These are phyloP conservation scores for Otolemur garnettii DNA, from an alignment of 2,113 vertebrate species.

Conservation along the genomic window DNA sequence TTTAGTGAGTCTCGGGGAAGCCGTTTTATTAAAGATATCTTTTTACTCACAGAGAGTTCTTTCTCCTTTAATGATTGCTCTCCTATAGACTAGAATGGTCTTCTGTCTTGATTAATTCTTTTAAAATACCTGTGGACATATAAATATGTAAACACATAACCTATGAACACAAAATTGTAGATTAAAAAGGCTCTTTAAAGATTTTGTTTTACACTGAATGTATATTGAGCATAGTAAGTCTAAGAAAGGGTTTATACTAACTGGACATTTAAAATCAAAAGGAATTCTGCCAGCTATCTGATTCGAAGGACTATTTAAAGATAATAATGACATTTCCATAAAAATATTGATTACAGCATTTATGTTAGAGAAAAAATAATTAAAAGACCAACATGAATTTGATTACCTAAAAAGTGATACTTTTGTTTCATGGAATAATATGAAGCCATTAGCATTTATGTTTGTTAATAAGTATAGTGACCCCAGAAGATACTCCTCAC, in stretches of 20 bases:
- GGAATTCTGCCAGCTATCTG: neutral
- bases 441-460: neutral
- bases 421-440: neutral
- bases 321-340: neutral
- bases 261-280: conserved; percentile 32
- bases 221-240: neutral
- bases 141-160: neutral
- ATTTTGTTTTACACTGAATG: conserved; percentile 9
- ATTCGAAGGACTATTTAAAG: neutral
- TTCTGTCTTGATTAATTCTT: conserved; percentile 40
- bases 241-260: neutral
- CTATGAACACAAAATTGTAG: neutral
- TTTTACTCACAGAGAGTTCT: conserved; percentile 40
- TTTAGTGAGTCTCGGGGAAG: neutral
- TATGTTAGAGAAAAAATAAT: conserved; percentile 20
- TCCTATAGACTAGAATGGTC: neutral
- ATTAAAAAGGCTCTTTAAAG: neutral
- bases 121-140: neutral
- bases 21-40: neutral
- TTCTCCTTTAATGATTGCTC: neutral
- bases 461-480: conserved; percentile 38
- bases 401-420: neutral
- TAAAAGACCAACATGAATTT: neutral
- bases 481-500: neutral
- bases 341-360: neutral